Conservation (phyloP, 2,888 invertebrate genomes). For the Pasiphila rectangulata region DNA sequence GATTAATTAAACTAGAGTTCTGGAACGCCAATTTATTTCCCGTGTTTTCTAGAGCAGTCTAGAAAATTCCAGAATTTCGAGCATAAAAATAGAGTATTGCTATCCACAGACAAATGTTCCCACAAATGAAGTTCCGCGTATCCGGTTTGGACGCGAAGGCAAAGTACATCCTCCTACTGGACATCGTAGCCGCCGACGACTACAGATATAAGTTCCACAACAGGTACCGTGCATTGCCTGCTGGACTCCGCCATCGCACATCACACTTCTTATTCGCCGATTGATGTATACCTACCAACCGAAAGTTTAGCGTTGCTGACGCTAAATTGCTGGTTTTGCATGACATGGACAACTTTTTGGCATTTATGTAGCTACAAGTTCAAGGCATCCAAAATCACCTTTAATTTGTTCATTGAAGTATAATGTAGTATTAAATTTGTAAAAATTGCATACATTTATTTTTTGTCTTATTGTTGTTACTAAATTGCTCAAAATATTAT, state of each 20-base stretch:
- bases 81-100: constrained; percentile 38
- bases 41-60: neutral
- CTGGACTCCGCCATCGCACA: constrained; percentile 43
- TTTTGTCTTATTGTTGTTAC: too few relatives aligned
- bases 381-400: too few relatives aligned
- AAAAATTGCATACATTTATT: too few relatives aligned
- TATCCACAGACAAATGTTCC: constrained; percentile 98
- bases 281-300: constrained; percentile 42
- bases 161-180: constrained; percentile 99
- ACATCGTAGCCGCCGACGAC: constrained; percentile 99
- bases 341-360: constrained; percentile 13
- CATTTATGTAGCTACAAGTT: too few relatives aligned
- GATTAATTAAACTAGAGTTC: neutral
- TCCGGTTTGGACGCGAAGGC: constrained; percentile 99
- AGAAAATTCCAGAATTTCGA: neutral
- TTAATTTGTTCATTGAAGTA: too few relatives aligned
- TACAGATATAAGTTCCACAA: constrained; percentile 99
- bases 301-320: constrained; percentile 24
- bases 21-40: neutral
- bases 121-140: constrained; percentile 99
- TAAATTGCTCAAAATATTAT: constrained; percentile 3
- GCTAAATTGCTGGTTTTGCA: constrained; percentile 20
- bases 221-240: constrained; percentile 82
- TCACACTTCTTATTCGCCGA: constrained; percentile 40
- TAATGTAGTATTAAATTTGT: too few relatives aligned